Percentiles rank a stretch among this genome's conserved stretches.
Conservation (phyloP, 1,140 invertebrate genomes). For the Hormaphis cornu region DNA sequence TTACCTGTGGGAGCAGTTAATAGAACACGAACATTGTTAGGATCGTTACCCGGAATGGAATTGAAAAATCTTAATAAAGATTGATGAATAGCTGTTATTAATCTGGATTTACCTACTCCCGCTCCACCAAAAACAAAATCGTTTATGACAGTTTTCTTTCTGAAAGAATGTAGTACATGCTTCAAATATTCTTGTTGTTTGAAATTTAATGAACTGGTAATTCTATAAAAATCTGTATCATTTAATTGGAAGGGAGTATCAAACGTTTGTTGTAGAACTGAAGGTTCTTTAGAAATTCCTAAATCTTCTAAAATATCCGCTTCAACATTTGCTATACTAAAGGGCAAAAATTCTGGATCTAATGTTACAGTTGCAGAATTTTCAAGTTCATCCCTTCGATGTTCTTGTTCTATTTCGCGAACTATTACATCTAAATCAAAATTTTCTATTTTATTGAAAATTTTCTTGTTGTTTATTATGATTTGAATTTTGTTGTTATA, state of each 20-base stretch:
- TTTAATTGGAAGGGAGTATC: too few relatives aligned
- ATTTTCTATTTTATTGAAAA: neutral
- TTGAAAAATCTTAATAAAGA: neutral
- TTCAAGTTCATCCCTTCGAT: neutral
- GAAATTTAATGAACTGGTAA: too few relatives aligned
- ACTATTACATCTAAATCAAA: neutral
- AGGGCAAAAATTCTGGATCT: too few relatives aligned
- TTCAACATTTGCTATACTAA: neutral
- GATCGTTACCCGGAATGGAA: neutral
- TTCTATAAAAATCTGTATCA: too few relatives aligned
- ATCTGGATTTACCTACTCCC: conserved; percentile 7
- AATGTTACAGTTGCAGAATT: neutral
- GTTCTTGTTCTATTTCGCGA: neutral
- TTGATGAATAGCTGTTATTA: neutral
- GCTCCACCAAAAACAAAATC: neutral
- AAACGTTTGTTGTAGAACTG: neutral
- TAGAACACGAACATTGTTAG: neutral
- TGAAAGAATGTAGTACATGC: neutral
- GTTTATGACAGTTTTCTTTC: neutral
- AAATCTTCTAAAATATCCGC: neutral
- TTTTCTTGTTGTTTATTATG: neutral
- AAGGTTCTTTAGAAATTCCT: neutral
- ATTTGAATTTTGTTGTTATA: neutral
- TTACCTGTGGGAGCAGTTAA: conserved; percentile 6
- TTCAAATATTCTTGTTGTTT: too few relatives aligned